phyloP scores from a whole-genome alignment of 1,140 invertebrate genomes.

The Sesamia nonagrioides region DNA sequence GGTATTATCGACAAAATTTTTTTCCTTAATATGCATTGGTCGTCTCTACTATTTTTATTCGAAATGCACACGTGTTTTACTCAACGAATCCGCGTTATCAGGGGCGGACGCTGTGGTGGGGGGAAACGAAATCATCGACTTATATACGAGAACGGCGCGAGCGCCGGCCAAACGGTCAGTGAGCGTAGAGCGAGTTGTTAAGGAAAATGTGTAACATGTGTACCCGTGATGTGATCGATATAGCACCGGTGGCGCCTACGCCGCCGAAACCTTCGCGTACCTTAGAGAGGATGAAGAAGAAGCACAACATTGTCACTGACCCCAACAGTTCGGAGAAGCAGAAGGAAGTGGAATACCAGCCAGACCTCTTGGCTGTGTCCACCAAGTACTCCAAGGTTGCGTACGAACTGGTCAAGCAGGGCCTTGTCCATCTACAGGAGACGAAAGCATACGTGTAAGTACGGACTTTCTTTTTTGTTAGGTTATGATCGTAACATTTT shows the following conservation, averaged over 20 bases:
- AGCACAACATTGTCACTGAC: slow-evolving; percentile 79
- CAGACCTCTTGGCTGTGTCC: slow-evolving; percentile 79
- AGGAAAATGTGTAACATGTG: slow-evolving; percentile 82
- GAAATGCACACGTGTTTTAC: not conserved
- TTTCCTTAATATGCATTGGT: too few relatives aligned
- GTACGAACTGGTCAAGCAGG: slow-evolving; percentile 74
- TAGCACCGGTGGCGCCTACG: slow-evolving; percentile 58
- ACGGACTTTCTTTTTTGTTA: slow-evolving; percentile 50
- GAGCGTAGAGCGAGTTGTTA: slow-evolving; percentile 45
- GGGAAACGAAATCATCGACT: slow-evolving; percentile 71
- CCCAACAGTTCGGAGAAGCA: slow-evolving; percentile 73
- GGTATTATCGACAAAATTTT: too few relatives aligned
- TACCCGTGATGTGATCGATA: slow-evolving; percentile 69
- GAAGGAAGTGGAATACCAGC: slow-evolving; percentile 81
- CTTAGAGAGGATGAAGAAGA: slow-evolving; percentile 76
- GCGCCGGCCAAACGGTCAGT: slow-evolving; percentile 59
- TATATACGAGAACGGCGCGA: slow-evolving; percentile 69
- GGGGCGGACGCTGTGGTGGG: slow-evolving; percentile 44
- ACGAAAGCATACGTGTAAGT: slow-evolving; percentile 83
- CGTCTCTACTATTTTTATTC: not conserved
- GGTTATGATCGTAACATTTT: slow-evolving; percentile 42
- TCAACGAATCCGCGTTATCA: slow-evolving; percentile 1
- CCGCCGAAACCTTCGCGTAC: slow-evolving; percentile 55
- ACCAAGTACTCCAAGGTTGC: slow-evolving; percentile 78
- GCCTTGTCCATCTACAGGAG: slow-evolving; percentile 70